Percentiles rank a stretch among this genome's conserved stretches.
These are phyloP conservation scores for Chaenogobius annularis DNA, from an alignment of 2,113 vertebrate genomes.

Conservation along the genomic window DNA sequence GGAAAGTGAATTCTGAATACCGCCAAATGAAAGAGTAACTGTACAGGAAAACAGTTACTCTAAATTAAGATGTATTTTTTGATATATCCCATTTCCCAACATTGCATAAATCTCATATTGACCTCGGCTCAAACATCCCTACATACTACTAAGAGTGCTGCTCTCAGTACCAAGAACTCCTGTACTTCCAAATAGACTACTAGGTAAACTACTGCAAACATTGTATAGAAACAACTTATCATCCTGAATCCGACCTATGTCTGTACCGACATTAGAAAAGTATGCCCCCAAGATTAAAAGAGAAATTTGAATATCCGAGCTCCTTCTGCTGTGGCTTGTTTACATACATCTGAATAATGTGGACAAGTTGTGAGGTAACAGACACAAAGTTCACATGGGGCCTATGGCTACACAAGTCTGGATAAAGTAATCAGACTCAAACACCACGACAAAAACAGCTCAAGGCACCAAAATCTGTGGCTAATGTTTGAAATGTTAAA, in stretches of 20 bases:
- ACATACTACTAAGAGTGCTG: no score
- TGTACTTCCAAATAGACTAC: no score
- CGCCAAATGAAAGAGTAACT: no score
- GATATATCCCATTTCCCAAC: no score
- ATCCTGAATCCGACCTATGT: not conserved
- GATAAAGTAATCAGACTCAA: conserved; percentile 26
- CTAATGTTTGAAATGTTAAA: conserved; percentile 4
- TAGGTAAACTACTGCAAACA: no score
- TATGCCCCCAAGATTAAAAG: not conserved
- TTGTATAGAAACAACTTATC: not conserved
- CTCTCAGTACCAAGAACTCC: no score
- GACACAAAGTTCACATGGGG: conserved; percentile 36
- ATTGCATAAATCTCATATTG: no score
- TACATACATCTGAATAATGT: conserved; percentile 48
- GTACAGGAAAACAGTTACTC: no score
- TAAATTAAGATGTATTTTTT: no score
- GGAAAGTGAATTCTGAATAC: no score
- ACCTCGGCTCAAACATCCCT: no score
- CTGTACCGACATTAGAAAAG: not conserved
- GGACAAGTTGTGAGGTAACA: conserved; percentile 24
- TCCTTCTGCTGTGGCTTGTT: conserved; percentile 21
- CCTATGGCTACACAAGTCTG: conserved; percentile 38
- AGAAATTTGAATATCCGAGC: not conserved
- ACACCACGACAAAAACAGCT: not conserved
- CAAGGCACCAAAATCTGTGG: conserved; percentile 2